Conservation (phyloP, 2,113 vertebrate genomes). For the Fulmarus glacialis region DNA sequence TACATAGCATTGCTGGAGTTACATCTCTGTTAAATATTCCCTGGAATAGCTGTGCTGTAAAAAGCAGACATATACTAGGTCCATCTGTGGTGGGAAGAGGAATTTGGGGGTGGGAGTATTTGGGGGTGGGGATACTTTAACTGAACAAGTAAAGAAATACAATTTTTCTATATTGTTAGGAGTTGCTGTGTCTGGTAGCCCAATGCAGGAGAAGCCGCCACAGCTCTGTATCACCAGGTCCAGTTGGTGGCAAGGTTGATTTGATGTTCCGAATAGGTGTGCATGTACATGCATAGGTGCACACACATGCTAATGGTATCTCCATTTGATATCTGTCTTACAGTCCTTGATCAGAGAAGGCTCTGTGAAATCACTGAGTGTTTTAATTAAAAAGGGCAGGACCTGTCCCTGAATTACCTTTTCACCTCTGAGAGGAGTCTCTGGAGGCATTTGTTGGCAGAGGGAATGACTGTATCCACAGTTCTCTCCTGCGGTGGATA, state of each 20-base stretch:
- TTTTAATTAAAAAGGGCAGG: not conserved
- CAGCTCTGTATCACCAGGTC: not conserved
- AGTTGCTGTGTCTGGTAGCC: not conserved
- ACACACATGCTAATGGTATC: not conserved
- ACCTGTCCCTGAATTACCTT: not conserved
- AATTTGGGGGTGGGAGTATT: not conserved
- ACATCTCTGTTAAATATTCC: not conserved
- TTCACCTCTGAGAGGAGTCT: not conserved
- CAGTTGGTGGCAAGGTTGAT: not conserved
- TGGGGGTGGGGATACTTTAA: not conserved
- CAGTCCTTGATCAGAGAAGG: not conserved
- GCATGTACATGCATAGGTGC: not conserved
- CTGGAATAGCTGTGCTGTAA: not conserved
- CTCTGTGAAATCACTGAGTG: not conserved
- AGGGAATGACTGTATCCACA: not conserved
- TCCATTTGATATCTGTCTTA: not conserved
- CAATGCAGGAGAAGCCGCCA: not conserved
- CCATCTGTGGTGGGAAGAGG: not conserved
- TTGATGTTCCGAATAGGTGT: rapidly evolving
- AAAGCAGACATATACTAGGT: not conserved
- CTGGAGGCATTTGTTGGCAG: not conserved
- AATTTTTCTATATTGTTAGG: not conserved
- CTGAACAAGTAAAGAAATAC: not conserved
- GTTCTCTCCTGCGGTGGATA: not conserved
- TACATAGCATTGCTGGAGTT: not conserved